These are phyloP conservation scores for Geotrypetes seraphini DNA, from an alignment of 2,797 vertebrate genomes.

Conservation along the genomic window DNA sequence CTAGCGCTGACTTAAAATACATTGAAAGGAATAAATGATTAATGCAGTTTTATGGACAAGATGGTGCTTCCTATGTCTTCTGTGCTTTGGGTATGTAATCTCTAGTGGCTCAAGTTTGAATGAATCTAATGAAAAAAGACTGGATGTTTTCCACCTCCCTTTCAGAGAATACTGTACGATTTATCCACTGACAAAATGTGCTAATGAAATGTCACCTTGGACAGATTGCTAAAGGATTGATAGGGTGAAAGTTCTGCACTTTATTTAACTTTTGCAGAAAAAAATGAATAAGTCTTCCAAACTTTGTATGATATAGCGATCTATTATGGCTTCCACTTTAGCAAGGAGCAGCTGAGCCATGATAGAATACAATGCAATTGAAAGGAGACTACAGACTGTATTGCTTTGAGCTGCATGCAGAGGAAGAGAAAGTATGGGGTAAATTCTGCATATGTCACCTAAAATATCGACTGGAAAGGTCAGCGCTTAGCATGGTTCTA, in stretches of 20 bases:
- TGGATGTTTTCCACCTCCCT: constrained; percentile 58
- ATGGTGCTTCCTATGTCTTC: constrained; percentile 46
- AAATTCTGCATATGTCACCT: too few relatives aligned
- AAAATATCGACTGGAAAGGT: too few relatives aligned
- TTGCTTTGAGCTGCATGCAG: too few relatives aligned
- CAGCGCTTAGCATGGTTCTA: too few relatives aligned
- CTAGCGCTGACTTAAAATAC: constrained; percentile 47
- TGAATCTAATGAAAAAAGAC: constrained; percentile 76
- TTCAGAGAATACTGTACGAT: constrained; percentile 64
- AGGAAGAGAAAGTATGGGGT: too few relatives aligned
- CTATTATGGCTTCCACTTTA: constrained; percentile 32
- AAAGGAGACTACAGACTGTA: constrained; percentile 15
- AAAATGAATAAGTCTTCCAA: constrained; percentile 58
- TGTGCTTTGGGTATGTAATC: constrained; percentile 62
- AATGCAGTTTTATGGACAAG: constrained; percentile 72
- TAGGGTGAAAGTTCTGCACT: constrained; percentile 73
- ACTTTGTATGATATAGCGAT: constrained; percentile 48
- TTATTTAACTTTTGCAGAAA: constrained; percentile 73
- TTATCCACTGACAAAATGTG: constrained; percentile 84
- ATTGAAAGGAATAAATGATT: constrained; percentile 69
- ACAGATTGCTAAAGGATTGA: constrained; percentile 77
- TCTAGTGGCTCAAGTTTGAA: constrained; percentile 57
- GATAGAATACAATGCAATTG: constrained; percentile 7
- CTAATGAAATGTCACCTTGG: constrained; percentile 91
- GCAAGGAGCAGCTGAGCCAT: constrained; percentile 10